Evolutionary conservation across 2,113 vertebrate genomes (phyloP).

Genomic region (Poecilia latipinna): DNA sequence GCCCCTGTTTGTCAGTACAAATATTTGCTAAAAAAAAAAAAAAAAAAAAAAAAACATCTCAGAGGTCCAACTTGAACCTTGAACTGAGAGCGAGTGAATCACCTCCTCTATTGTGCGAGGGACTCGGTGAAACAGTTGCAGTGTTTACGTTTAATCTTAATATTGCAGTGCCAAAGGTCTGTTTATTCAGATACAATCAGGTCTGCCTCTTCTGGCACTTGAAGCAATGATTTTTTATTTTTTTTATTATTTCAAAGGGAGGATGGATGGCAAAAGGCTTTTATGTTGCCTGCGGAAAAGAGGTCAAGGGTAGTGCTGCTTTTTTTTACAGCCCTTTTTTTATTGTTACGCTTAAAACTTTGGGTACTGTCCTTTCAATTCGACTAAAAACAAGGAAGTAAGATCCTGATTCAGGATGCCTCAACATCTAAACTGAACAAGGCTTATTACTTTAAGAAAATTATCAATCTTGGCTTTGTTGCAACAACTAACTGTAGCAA

Average conservation of each 20-base stretch:
- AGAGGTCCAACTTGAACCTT: slow-evolving; percentile 17
- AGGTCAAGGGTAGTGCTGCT: slow-evolving; percentile 11
- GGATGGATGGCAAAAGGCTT: slow-evolving; percentile 26
- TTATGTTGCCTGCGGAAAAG: slow-evolving; percentile 1
- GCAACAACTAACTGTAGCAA: not conserved
- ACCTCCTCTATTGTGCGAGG: not conserved
- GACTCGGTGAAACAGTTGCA: not conserved
- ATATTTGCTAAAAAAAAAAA: slow-evolving; percentile 11
- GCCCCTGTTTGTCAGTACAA: slow-evolving; percentile 13
- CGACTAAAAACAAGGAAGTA: not conserved
- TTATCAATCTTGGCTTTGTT: not conserved
- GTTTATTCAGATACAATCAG: slow-evolving; percentile 32
- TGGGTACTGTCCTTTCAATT: not conserved
- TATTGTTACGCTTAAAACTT: not conserved
- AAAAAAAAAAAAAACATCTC: not conserved
- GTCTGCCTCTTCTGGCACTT: slow-evolving; percentile 24
- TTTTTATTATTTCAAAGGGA: slow-evolving; percentile 26
- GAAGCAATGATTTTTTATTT: not conserved
- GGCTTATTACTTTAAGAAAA: slow-evolving; percentile 7
- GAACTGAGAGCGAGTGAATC: not conserved
- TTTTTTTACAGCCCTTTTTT: slow-evolving; percentile 4
- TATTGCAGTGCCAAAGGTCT: slow-evolving; percentile 17
- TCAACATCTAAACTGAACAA: not conserved
- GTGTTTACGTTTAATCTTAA: slow-evolving; percentile 22
- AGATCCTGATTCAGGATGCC: not conserved